Evolutionary conservation across 2,888 invertebrate species (phyloP).

Genomic region (Tupiocoris notatus): DNA sequence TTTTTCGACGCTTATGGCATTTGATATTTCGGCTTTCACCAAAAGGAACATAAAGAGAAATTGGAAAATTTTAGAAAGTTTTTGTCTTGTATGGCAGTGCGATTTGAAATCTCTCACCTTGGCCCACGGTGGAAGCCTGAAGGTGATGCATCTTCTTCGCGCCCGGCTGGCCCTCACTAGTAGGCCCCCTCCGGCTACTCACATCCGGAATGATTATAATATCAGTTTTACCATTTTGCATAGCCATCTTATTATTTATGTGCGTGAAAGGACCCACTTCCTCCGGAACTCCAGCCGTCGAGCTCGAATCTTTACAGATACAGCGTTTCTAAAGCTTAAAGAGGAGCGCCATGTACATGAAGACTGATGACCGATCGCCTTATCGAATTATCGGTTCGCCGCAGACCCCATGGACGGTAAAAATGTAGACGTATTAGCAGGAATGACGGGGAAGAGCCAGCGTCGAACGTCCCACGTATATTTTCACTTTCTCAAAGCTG

Average conservation of each 20-base stretch:
- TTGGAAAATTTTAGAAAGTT: neutral
- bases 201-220: constrained; percentile 37
- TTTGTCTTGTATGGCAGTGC: too few relatives aligned
- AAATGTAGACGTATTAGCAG: neutral
- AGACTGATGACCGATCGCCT: neutral
- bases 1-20: too few relatives aligned
- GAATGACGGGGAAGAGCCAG: neutral
- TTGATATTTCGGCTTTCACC: too few relatives aligned
- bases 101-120: neutral
- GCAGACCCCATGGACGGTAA: neutral
- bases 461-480: neutral
- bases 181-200: neutral
- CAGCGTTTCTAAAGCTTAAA: neutral
- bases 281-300: too few relatives aligned
- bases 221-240: constrained; percentile 20
- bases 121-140: constrained; percentile 6
- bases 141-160: constrained; percentile 36
- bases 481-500: neutral
- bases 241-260: neutral
- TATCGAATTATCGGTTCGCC: neutral
- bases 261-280: neutral
- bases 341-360: neutral
- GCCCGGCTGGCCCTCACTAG: neutral
- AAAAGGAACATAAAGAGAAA: too few relatives aligned
- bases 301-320: neutral